Evolutionary conservation across 2,113 vertebrate species (phyloP), one percentile per base, ranked within the genome.

Genomic region (Callipepla squamata): DNA sequence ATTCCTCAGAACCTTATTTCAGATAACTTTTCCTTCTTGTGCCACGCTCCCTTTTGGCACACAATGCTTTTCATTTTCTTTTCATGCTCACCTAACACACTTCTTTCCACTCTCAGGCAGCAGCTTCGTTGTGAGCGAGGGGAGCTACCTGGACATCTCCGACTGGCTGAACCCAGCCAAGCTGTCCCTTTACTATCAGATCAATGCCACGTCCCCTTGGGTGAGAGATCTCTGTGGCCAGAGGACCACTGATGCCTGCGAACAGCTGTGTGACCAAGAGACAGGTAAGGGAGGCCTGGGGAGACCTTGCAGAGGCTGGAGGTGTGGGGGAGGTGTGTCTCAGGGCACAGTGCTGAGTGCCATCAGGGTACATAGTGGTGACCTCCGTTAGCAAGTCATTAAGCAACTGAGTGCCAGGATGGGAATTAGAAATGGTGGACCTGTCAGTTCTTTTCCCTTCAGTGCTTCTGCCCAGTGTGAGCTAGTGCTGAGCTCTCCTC

Each of bases 161-260:
- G 99, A 99, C 95, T 99, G 99, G 99, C 95, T 99, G 36, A 99
- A 99, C 94, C 99, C 99, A 6, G 99, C 99, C 87, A 99, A 99
- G 95, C 97, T 99, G 50, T 99, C 98, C 32, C 96, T 99, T 38
- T 99, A 99, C 97, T 99, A 99, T 81, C 99, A 99, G 96, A 99
- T 98, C 95, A 99, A 99, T 44, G 98, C 98, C 28, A 98, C 98
- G 0, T 98, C 98, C 3, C 98, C 99, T 7, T 99, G 99, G 99
- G 98, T 99, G 85, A 97, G 97, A 81, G 99, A 99, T 84, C 98
- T 98, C 85, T 99, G 99, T 22, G 99, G 99, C 45, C 99, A 99
- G 97, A 98, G 99, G 94, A 99, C 99, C 3, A 99, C 98, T 0
- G 99, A 99, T 9, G 98, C 99, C 80, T 99, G 99, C 9, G 99